Evolutionary conservation across 2,888 invertebrate genomes (phyloP), one percentile per base, ranked within the genome.

Genomic region (Pelosia muscerda): DNA sequence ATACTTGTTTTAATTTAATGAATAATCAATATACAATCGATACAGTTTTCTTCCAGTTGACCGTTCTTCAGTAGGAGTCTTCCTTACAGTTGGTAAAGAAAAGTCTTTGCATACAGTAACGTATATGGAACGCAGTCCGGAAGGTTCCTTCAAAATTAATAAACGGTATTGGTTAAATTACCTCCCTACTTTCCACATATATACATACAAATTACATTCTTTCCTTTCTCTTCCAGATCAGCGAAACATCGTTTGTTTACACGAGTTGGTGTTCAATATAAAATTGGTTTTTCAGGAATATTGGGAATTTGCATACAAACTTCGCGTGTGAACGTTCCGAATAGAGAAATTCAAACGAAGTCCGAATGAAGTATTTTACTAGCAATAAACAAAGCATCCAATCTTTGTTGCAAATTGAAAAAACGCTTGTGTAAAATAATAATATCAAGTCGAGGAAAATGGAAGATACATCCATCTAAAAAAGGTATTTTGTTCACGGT

Each of bases 261-360:
- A 68, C 67, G 65, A 75, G 73, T 66, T 68, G 73, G 68, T 77
- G 68, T 77, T 72, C 64, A 26, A 63, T 72, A 77, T 70, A 69
- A 79, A 79, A 79, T 79, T 79, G 73, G 75, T 77, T 80, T 79
- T 67, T 69, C 70, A 76, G 70, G 78, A 73, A 79, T 77, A 77
- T 79, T 75, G 80, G 49, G 67, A 69, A 70, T 79, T 65, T 71
- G 69, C 66, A 68, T 71, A 53, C 68, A 63, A 77, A 71, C 71
- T 25, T 42, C 6, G 57, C 71, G 71, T 79, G 77, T 70, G 71
- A 79, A 74, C 53, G 65, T 65, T 66, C 25, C 61, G 58, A 61
- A 69, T 34, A 60, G 66, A 69, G 76, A 74, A 77, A 78, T 74
- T 22, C 54, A 55, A 53, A 67, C 67, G 66, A 63, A 28, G 68